These are phyloP conservation scores for Athalia cordata DNA, from an alignment of 2,888 invertebrate genomes.

Conservation along the genomic window DNA sequence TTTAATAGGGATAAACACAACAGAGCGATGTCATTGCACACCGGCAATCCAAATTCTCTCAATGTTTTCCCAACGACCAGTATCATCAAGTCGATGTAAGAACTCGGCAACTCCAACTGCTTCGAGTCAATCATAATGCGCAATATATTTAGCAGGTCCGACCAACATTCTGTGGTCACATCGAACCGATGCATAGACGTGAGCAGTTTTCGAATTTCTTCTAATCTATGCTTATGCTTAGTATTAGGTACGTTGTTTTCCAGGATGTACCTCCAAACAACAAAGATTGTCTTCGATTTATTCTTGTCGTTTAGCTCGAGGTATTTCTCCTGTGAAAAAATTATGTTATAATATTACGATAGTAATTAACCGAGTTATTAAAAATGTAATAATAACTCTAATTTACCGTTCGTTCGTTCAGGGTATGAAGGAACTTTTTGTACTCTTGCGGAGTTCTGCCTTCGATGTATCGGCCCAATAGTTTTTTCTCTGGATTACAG, in stretches of 20 bases:
- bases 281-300: slow-evolving; percentile 53
- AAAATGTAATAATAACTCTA: background rate
- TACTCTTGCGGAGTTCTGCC: slow-evolving; percentile 57
- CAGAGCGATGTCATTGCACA: slow-evolving; percentile 59
- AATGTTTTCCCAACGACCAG: slow-evolving; percentile 57
- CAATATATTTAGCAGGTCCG: slow-evolving; percentile 54
- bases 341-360: no score
- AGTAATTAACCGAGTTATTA: no score
- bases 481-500: slow-evolving; percentile 55
- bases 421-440: slow-evolving; percentile 36
- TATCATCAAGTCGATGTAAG: slow-evolving; percentile 61
- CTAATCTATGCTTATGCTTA: slow-evolving; percentile 58
- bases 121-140: slow-evolving; percentile 54
- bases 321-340: slow-evolving; percentile 7
- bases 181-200: slow-evolving; percentile 51
- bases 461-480: slow-evolving; percentile 57
- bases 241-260: slow-evolving; percentile 57
- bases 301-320: background rate
- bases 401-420: no score
- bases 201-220: slow-evolving; percentile 56
- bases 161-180: slow-evolving; percentile 55
- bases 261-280: slow-evolving; percentile 63
- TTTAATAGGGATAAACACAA: slow-evolving; percentile 61
- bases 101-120: slow-evolving; percentile 56
- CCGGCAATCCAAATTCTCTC: slow-evolving; percentile 48